These are phyloP conservation scores for Plebejus anna DNA, from an alignment of 2,888 invertebrate genomes.

Conservation along the genomic window DNA sequence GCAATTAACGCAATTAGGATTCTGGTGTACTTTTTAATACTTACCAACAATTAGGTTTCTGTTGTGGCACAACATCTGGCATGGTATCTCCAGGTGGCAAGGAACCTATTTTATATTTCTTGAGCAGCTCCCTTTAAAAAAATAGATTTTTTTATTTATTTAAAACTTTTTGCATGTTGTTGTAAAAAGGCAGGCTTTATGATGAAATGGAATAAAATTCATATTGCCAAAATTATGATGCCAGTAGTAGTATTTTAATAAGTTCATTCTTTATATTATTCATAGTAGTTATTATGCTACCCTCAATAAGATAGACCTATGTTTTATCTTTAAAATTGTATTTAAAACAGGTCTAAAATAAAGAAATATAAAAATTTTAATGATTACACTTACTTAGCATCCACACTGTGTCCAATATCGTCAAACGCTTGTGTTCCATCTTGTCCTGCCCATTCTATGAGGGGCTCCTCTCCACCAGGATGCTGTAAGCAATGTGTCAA, in stretches of 20 bases:
- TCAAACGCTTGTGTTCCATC: constrained; percentile 93
- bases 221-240: too few relatives aligned
- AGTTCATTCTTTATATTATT: too few relatives aligned
- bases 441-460: constrained; percentile 87
- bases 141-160: too few relatives aligned
- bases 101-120: constrained; percentile 88
- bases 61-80: constrained; percentile 43
- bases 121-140: constrained; percentile 84
- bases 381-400: constrained; percentile 77
- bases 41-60: constrained; percentile 38
- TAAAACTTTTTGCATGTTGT: too few relatives aligned
- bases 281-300: too few relatives aligned
- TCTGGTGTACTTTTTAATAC: neutral
- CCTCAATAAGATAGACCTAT: neutral
- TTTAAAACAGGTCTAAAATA: neutral
- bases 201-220: too few relatives aligned
- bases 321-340: neutral
- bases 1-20: too few relatives aligned
- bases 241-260: too few relatives aligned
- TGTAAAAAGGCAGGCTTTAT: too few relatives aligned
- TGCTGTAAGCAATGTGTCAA: constrained; percentile 77
- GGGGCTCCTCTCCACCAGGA: constrained; percentile 91
- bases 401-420: constrained; percentile 96
- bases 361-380: neutral
- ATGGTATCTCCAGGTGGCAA: constrained; percentile 53